Base-by-base conservation (phyloP, 2,888 invertebrate species). In the Hypomecis punctinalis region DNA sequence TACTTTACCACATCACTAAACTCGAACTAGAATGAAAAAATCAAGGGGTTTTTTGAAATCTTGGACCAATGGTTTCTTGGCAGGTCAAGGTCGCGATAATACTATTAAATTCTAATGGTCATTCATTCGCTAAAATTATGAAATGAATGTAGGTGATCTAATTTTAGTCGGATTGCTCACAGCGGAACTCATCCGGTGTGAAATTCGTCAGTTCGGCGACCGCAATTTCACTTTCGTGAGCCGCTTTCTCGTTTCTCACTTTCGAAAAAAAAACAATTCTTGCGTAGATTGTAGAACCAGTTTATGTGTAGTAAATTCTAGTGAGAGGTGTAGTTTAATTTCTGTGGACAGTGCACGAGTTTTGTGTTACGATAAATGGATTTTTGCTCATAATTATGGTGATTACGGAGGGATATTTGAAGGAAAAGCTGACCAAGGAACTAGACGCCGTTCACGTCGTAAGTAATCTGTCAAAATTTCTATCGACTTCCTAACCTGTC, bases 381-480 rank as follows among this genome's bases (percentile, higher is more conserved):
- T 82, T 84, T 83, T 85, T 76, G 79, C 79, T 79, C 67, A 80
- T 81, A 86, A 94, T 89, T 89, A 95, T 95, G 95, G 93, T 94
- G 84, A 94, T 95, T 86, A 94, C 94, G 74, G 95, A 94, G 86
- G 94, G 93, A 77, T 93, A 95, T 85, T 92, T 96, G 79, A 94
- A 94, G 85, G 93, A 94, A 76, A 96, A 96, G 88, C 90, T 96
- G 77, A 88, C 88, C 75, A 94, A 95, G 87, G 95, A 94, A 91
- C 90, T 96, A 81, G 94, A 95, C 78, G 95, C 96, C 75, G 90
- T 94, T 78, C 94, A 96, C 90, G 95, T 96, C 88, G 96, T 96
- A 94, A 94, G 96, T 95, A 89, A 63, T 45, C 76, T 90, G 89
- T 91, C 90, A 91, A 89, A 84, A 84, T 82, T 80, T 77, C 69